phyloP scores from a whole-genome alignment of 2,888 invertebrate species.

The Brachynemurus nebulosus region DNA sequence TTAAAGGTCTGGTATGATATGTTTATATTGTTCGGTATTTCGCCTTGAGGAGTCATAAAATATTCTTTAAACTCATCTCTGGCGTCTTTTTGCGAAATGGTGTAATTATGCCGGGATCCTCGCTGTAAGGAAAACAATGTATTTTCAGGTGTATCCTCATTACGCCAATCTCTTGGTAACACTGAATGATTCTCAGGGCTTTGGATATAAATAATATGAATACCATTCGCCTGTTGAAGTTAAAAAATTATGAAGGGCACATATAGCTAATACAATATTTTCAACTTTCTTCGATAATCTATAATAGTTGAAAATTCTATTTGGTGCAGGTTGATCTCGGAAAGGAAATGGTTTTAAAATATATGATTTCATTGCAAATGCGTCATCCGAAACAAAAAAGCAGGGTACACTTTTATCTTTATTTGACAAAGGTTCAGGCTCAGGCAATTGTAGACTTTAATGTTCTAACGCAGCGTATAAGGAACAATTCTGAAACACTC shows the following conservation, averaged over 20 bases:
- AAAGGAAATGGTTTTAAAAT: neutral
- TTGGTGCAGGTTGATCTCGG: slow-evolving; percentile 13
- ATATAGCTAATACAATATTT: slow-evolving; percentile 14
- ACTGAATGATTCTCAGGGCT: too few species aligned
- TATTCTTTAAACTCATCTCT: too few species aligned
- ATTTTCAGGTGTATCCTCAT: too few species aligned
- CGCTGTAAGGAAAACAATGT: too few species aligned
- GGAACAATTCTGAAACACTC: slow-evolving; percentile 13
- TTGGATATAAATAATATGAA: too few species aligned
- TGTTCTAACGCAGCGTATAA: slow-evolving; percentile 8
- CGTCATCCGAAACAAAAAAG: slow-evolving; percentile 19
- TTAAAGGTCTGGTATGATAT: too few species aligned
- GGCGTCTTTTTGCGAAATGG: too few species aligned
- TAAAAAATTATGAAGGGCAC: slow-evolving; percentile 18
- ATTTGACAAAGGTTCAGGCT: slow-evolving; percentile 10
- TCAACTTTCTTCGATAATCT: slow-evolving; percentile 13
- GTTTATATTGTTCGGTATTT: too few species aligned
- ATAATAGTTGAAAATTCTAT: slow-evolving; percentile 12
- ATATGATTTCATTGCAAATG: slow-evolving; percentile 14
- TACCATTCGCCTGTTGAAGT: too few species aligned
- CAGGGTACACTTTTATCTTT: slow-evolving; percentile 14
- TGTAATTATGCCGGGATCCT: too few species aligned
- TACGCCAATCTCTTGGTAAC: too few species aligned
- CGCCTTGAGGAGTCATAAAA: too few species aligned
- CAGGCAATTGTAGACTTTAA: slow-evolving; percentile 13